Evolutionary conservation across 92 coral and sea anemone species (phyloP).

Genomic region (Porites cylindrica): DNA sequence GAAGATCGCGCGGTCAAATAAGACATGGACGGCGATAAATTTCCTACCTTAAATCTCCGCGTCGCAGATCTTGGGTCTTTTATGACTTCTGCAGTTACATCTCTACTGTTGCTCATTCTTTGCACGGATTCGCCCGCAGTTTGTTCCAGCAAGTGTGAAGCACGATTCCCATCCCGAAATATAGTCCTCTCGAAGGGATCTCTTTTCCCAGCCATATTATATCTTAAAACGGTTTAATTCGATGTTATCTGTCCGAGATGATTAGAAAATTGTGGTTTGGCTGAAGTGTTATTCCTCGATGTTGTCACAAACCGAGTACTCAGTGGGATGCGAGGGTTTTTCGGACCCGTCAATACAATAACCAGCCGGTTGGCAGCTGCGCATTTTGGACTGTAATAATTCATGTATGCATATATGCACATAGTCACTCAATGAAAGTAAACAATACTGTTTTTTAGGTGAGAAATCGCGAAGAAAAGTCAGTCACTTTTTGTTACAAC

Average conservation of each 20-base stretch:
- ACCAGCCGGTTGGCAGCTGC: constrained; percentile 31
- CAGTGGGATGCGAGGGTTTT: neutral
- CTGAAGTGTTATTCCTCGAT: neutral
- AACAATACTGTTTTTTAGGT: constrained; percentile 21
- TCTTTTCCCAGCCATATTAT: constrained; percentile 30
- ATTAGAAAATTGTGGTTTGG: neutral
- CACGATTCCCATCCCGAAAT: neutral
- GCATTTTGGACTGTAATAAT: constrained; percentile 14
- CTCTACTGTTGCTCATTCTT: neutral
- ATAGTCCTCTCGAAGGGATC: neutral
- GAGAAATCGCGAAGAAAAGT: constrained; percentile 16
- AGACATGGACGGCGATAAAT: neutral
- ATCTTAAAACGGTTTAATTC: neutral
- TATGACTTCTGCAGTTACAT: neutral
- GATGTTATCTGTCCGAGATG: neutral
- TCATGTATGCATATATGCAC: constrained; percentile 8
- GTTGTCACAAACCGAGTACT: neutral
- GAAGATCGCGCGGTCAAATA: neutral
- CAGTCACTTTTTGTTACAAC: constrained; percentile 2
- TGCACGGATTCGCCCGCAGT: constrained; percentile 10
- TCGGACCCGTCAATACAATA: neutral
- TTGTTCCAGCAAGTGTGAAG: neutral
- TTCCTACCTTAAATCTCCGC: constrained; percentile 8
- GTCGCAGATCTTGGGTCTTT: neutral
- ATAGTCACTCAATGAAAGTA: constrained; percentile 12